Evolutionary conservation across 2,888 invertebrate species (phyloP).

Genomic region (Tipula vernalis): DNA sequence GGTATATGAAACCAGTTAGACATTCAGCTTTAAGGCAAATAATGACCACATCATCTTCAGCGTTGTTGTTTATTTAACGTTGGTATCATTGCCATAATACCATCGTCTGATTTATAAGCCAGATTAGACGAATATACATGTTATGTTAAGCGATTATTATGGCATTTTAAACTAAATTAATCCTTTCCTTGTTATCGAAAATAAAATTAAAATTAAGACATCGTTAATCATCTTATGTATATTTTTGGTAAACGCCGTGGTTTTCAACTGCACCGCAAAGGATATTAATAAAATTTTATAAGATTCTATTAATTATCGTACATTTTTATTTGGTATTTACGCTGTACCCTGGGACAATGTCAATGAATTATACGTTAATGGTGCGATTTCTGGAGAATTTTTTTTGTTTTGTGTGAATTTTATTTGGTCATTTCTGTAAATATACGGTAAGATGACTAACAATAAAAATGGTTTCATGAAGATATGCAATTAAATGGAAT

Average conservation of each 20-base stretch:
- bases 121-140: neutral
- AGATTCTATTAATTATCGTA: neutral
- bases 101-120: neutral
- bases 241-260: neutral
- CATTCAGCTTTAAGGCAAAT: neutral
- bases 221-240: neutral
- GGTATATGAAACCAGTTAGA: neutral
- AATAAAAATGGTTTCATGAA: neutral
- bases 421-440: neutral
- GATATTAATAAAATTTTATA: neutral
- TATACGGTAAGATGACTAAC: neutral
- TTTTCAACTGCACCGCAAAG: neutral
- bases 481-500: neutral
- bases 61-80: neutral
- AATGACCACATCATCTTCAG: neutral
- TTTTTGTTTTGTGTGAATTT: neutral
- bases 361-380: neutral
- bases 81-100: neutral
- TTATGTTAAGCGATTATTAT: neutral
- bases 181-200: neutral
- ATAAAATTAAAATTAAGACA: neutral
- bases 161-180: neutral
- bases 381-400: neutral
- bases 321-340: neutral
- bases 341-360: neutral